Conservation (phyloP, 2,113 vertebrate species). For the Acanthisitta chloris region DNA sequence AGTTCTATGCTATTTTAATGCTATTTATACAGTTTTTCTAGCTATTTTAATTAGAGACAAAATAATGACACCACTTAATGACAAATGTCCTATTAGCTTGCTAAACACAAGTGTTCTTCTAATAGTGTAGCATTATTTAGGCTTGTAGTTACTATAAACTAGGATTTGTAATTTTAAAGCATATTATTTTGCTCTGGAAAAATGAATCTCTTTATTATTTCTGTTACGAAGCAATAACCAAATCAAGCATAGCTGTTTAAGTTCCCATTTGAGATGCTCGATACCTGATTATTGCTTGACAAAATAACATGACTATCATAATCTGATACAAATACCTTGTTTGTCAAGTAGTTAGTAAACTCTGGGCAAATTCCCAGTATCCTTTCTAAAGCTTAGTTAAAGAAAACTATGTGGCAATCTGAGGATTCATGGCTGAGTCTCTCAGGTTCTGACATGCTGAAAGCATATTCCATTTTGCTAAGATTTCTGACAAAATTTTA, state of each 20-base stretch:
- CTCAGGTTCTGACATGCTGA: not conserved
- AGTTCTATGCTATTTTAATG: too few species aligned
- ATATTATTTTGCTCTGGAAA: not conserved
- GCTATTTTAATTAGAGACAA: not conserved
- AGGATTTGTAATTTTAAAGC: not conserved
- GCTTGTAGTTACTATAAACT: not conserved
- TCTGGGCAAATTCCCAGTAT: not conserved
- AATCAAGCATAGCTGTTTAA: not conserved
- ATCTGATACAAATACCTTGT: not conserved
- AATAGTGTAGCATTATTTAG: not conserved
- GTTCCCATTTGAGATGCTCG: not conserved
- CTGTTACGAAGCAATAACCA: not conserved
- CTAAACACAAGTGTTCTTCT: not conserved
- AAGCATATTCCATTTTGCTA: not conserved
- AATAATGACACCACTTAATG: not conserved
- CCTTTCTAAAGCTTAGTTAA: not conserved
- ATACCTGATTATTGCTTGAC: not conserved
- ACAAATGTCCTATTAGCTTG: not conserved
- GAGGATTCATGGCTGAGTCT: not conserved
- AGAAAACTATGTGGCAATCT: not conserved
- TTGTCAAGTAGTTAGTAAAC: not conserved
- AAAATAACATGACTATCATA: not conserved
- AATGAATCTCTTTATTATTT: not conserved
- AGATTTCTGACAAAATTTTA: not conserved
- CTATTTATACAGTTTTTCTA: too few species aligned